Conservation (phyloP, 2,113 vertebrate genomes). For the Trogon melanurus region DNA sequence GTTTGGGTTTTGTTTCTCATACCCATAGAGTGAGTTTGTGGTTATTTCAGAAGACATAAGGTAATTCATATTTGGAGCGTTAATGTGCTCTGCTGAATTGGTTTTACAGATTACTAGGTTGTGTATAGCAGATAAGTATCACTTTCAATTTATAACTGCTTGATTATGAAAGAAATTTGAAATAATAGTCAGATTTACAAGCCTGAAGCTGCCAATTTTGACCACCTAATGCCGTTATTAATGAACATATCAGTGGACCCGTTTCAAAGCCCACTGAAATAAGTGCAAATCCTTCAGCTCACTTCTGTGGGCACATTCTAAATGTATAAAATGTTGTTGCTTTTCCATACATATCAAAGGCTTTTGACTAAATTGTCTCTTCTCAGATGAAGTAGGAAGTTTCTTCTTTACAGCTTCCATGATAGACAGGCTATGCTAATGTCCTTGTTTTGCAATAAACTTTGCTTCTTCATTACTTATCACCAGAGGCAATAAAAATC, state of each 20-base stretch:
- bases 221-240: conserved; percentile 21
- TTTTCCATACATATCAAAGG: conserved; percentile 62
- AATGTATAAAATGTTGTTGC: conserved; percentile 44
- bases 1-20: not conserved
- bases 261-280: conserved; percentile 20
- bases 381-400: conserved; percentile 59
- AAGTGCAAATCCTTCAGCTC: not conserved
- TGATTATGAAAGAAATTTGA: conserved; percentile 26
- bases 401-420: conserved; percentile 66
- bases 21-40: not conserved
- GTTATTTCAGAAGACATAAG: not conserved
- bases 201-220: not conserved
- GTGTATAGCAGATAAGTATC: not conserved
- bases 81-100: not conserved
- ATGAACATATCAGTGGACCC: not conserved
- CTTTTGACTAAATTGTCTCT: conserved; percentile 66
- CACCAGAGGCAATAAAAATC: conserved; percentile 72
- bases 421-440: conserved; percentile 65
- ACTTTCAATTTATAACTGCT: conserved; percentile 11
- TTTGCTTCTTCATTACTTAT: conserved; percentile 73
- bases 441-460: conserved; percentile 67
- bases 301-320: conserved; percentile 27
- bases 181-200: conserved; percentile 5
- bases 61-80: not conserved
- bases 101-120: not conserved